These are phyloP conservation scores for Pelvicachromis taeniatus DNA, from an alignment of 2,113 vertebrate species.

Conservation along the genomic window DNA sequence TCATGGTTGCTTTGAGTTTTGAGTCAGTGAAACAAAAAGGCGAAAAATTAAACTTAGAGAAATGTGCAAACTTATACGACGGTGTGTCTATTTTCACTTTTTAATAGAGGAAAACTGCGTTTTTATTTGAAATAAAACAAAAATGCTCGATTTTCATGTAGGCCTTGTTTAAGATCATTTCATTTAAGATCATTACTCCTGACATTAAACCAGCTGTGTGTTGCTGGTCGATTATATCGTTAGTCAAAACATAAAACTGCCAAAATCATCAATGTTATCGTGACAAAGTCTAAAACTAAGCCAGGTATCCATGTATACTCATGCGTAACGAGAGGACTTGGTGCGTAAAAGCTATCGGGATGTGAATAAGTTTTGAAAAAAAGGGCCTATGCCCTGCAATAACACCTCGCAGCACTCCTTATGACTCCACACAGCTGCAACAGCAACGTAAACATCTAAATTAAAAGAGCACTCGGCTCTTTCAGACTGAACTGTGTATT, in stretches of 20 bases:
- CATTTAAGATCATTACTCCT: background rate
- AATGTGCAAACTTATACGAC: background rate
- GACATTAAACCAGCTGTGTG: background rate
- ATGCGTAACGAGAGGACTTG: background rate
- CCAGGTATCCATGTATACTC: background rate
- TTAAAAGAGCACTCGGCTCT: background rate
- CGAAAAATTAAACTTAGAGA: background rate
- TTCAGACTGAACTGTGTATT: background rate
- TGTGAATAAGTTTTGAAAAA: background rate
- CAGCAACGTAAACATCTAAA: background rate
- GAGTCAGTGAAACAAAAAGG: background rate
- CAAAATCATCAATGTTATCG: background rate
- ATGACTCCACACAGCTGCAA: background rate
- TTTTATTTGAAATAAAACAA: background rate
- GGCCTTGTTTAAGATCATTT: background rate
- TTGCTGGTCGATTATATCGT: background rate
- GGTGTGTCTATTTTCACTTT: background rate
- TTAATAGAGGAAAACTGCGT: background rate
- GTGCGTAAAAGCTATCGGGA: conserved; percentile 42
- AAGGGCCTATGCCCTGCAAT: background rate
- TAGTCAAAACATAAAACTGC: background rate
- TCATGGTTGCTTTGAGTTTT: background rate
- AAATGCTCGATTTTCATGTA: background rate
- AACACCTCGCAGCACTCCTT: background rate
- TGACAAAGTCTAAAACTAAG: background rate